Conservation (phyloP, 1,140 invertebrate species). For the Diabrotica virgifera region DNA sequence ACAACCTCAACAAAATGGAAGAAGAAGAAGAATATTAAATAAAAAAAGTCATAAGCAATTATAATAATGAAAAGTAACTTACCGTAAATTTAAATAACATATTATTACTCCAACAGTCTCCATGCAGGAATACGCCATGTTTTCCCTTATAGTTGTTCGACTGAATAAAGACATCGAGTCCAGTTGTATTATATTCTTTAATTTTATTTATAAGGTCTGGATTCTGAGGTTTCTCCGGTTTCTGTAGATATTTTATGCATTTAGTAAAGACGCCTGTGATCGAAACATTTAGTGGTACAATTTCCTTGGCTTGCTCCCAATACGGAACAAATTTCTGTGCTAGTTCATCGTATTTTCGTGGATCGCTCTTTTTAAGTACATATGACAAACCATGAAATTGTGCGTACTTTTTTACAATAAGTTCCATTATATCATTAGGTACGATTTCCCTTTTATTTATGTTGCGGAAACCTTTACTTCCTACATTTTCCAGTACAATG, state of each 20-base stretch:
- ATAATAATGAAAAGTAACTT: neutral
- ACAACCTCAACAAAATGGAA: too few species aligned
- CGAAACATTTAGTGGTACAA: neutral
- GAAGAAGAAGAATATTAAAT: too few species aligned
- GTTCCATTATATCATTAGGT: neutral
- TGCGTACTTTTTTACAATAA: neutral
- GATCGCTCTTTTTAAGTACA: neutral
- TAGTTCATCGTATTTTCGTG: neutral
- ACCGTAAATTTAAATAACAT: conserved; percentile 4
- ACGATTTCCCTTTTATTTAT: neutral
- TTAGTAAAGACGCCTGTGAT: neutral
- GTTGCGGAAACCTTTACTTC: neutral
- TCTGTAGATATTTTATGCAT: neutral
- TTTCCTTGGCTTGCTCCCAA: neutral
- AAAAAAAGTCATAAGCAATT: too few species aligned
- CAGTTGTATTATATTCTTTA: neutral
- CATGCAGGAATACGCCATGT: neutral
- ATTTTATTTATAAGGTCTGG: neutral
- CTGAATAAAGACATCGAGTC: neutral
- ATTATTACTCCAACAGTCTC: conserved; percentile 6
- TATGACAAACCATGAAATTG: neutral
- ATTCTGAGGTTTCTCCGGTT: neutral
- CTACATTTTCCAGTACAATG: neutral
- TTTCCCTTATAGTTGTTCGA: conserved; percentile 1
- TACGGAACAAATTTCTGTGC: neutral